A percentile compares a stretch with the other conserved stretches of the same genome.
These are phyloP conservation scores for Syngnathus typhle DNA, from an alignment of 2,113 vertebrate genomes.

Conservation along the genomic window DNA sequence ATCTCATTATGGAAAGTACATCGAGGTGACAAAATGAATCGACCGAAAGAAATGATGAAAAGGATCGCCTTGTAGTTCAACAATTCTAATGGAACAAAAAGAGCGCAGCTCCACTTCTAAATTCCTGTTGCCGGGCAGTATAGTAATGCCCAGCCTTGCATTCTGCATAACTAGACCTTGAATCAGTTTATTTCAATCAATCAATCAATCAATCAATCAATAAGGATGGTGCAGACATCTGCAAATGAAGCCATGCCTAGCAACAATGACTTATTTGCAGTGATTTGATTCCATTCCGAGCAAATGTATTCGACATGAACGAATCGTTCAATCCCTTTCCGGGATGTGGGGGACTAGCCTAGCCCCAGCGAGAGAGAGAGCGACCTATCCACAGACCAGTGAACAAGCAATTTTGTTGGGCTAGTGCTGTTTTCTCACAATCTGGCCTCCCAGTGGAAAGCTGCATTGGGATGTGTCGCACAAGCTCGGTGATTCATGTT, in stretches of 20 bases:
- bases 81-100: too few species aligned
- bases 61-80: too few species aligned
- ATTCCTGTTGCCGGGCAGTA: slow-evolving; percentile 22
- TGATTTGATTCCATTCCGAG: background rate
- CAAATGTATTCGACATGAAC: background rate
- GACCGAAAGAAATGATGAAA: too few species aligned
- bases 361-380: too few species aligned
- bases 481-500: background rate
- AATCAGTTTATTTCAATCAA: slow-evolving; percentile 67
- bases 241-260: too few species aligned
- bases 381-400: background rate
- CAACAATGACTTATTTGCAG: too few species aligned
- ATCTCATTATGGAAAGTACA: too few species aligned
- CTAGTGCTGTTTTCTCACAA: background rate
- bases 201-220: slow-evolving; percentile 28
- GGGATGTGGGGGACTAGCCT: too few species aligned
- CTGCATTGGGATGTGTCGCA: background rate
- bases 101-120: too few species aligned
- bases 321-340: background rate
- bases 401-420: slow-evolving; percentile 2
- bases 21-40: too few species aligned
- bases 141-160: slow-evolving; percentile 53
- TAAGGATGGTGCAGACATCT: slow-evolving; percentile 50
- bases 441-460: background rate
- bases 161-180: slow-evolving; percentile 54